Evolutionary conservation across 2,888 invertebrate species (phyloP).

Genomic region (Frankliniella intonsa): DNA sequence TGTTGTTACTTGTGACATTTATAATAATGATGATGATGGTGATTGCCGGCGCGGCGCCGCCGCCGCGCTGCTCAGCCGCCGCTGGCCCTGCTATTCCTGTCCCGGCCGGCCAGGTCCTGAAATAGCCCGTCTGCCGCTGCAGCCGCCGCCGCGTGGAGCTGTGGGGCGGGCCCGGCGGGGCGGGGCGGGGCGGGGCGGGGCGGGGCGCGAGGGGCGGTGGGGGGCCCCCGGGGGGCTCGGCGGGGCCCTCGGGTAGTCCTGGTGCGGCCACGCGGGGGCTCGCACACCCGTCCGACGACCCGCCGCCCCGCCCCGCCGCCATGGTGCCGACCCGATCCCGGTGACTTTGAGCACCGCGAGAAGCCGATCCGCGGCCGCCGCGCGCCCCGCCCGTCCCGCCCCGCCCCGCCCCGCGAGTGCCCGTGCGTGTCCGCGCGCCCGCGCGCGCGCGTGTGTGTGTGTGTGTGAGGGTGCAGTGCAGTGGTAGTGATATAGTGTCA

Average conservation of each 20-base stretch:
- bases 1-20: too few species aligned
- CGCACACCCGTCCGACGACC: not conserved
- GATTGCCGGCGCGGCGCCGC: not conserved
- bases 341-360: not conserved
- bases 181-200: not conserved
- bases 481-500: not conserved
- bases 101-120: slow-evolving; percentile 20
- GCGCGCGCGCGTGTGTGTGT: too few species aligned
- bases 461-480: not conserved
- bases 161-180: not conserved
- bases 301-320: not conserved
- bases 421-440: too few species aligned
- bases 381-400: not conserved
- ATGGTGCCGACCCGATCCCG: not conserved
- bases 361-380: not conserved
- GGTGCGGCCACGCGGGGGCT: not conserved
- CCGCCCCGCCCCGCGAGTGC: too few species aligned
- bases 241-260: not conserved
- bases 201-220: not conserved
- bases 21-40: too few species aligned
- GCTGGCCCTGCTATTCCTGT: slow-evolving; percentile 3
- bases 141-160: not conserved
- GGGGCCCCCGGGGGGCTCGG: not conserved
- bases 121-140: slow-evolving; percentile 4
- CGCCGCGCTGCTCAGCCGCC: not conserved